phyloP scores from a whole-genome alignment of 2,888 invertebrate genomes.

The Drosophila austrosaltans region DNA sequence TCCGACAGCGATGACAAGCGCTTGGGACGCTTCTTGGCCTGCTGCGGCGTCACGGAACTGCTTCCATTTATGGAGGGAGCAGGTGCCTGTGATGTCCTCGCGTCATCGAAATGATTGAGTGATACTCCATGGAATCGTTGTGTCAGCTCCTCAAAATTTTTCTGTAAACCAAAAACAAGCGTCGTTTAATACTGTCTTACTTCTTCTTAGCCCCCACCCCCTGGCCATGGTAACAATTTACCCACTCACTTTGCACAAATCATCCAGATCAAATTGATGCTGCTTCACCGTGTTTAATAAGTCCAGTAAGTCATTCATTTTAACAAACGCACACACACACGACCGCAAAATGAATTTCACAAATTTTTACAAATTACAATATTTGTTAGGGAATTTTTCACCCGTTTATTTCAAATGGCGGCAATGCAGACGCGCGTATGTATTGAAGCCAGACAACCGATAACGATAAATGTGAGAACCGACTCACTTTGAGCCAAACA shows the following conservation, averaged over 20 bases:
- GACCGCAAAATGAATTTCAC: not conserved
- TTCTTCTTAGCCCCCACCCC: not conserved
- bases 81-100: slow-evolving; percentile 26
- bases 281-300: slow-evolving; percentile 51
- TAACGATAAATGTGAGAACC: not conserved
- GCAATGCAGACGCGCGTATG: slow-evolving; percentile 62
- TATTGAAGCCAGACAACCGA: slow-evolving; percentile 10
- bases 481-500: not conserved
- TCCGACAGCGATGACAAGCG: slow-evolving; percentile 72
- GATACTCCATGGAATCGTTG: slow-evolving; percentile 52
- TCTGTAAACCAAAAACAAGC: slow-evolving; percentile 20
- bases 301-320: slow-evolving; percentile 74
- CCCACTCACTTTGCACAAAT: slow-evolving; percentile 55
- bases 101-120: slow-evolving; percentile 3
- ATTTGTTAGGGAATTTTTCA: not conserved
- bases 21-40: slow-evolving; percentile 79
- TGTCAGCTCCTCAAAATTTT: slow-evolving; percentile 61
- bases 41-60: slow-evolving; percentile 75
- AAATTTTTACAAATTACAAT: not conserved
- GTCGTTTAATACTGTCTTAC: slow-evolving; percentile 15
- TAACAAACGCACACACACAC: slow-evolving; percentile 16
- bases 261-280: slow-evolving; percentile 45
- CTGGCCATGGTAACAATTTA: not conserved
- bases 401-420: slow-evolving; percentile 69
- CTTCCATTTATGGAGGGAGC: slow-evolving; percentile 9